Base-by-base conservation (phyloP, 2,113 vertebrate species). In the Megaceryle torquata region DNA sequence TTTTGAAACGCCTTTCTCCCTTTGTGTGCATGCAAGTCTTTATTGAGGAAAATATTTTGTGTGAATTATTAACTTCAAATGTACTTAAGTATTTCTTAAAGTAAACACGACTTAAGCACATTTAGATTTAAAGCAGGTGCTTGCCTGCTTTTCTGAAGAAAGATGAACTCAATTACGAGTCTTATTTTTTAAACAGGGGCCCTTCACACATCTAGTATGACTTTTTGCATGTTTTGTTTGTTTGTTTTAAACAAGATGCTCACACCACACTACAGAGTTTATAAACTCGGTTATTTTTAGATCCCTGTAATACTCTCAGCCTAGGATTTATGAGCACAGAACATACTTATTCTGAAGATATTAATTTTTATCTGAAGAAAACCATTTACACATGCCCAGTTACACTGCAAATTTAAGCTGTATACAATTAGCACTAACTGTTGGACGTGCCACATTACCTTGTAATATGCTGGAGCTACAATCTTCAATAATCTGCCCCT, bases 401-500 rank as follows among this genome's bases (percentile, higher is more conserved):
- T 77, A 91, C 82, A 44, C 39, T 60, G 91, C 35, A 78, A 68
- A 88, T 60, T 70, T 68, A 90, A 93, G 80, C 51, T 88, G 28
- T 26, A 41, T 37, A 64, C 0, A 1, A 96, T 86, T 84, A 90
- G 80, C 61, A 84, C 48, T 86, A 91, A 93, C 71, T 90, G 64
- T 19, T 96, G 79, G 75, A 82, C 86, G 48, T 67, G 68, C 56
- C 37, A 37, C 37, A 37, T 37, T 37, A 37, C 37, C 37, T 37
- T 37, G 37, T 37, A 37, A 37, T 37, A 37, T 37, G 37, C 39
- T 86, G 59, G 53, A 72, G 63, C 16, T 74, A 60, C 56, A 88
- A 91, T 88, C 85, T 93, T 91, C 89, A 86, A 88, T 90, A 93
- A 88, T 91, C 89, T 93, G 51, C 83, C 79, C 79, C 51, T 91